Base-by-base conservation (phyloP, 2,888 invertebrate species). In the Caprella mutica region DNA sequence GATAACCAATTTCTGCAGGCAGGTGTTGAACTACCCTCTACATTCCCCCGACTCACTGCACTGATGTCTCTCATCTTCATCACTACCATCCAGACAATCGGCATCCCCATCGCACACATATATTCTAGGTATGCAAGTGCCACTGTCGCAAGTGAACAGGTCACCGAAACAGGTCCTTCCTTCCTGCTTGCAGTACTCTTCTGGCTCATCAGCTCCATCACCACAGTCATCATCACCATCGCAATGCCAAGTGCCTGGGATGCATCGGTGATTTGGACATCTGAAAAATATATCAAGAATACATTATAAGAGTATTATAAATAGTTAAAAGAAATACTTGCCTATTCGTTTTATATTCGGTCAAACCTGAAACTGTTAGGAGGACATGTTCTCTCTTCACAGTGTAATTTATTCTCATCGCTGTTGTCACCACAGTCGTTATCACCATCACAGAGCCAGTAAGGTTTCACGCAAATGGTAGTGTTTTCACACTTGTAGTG, bases 231-330 rank as follows among this genome's bases (percentile, higher is more conserved):
- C 88, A 70, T 91, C 91, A 0, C 94, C 96, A 71, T 97, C 94
- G 72, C 97, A 98, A 70, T 96, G 88, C 89, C 91, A 91, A 1
- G 92, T 92, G 14, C 89, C 89, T 2, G 94, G 94, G 58, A 96
- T 90, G 71, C 94, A 96, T 12, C 92, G 79, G 69, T 92, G 88
- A 72, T 89, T 92, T 0, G 90, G 88, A 70, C 92, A 93, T 39
- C 90, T 72, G 68, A 62, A 70, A 44, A 38, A 53, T 24, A 38
- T 43, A 43, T 50, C 21, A 52, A 42, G 14, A 33, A 33, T 33
- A 33, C 9, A 33, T 33, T 8, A 8, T 8, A 33, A 9, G 9
- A 33, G 33, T 14, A 12, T 33, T 33, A 12, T 9, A 33, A 12
- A 33, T 8, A 33, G 33, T 8, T 14, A 33, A 33, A 33, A 33